Base-by-base conservation (phyloP, 2,888 invertebrate species). In the Hirtodrosophila cameraria region DNA sequence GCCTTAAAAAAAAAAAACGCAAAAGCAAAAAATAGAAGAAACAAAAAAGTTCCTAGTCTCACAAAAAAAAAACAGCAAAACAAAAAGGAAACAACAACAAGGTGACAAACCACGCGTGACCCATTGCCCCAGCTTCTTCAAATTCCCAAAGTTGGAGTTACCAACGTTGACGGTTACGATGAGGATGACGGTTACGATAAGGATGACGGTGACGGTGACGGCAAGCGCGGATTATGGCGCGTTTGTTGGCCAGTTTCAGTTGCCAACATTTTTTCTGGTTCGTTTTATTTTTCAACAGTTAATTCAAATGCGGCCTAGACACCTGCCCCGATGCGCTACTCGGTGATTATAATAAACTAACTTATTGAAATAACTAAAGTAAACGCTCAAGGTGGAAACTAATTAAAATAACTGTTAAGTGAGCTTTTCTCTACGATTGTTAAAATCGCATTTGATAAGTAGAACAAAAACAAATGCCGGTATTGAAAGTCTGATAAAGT, bases 61-160 rank as follows among this genome's bases (percentile, higher is more conserved):
- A 12, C 8, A 25, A 46, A 59, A 54, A 66, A 57, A 41, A 18
- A 13, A 35, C 27, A 28, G 30, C 48, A 42, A 57, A 48, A 52
- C 43, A 58, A 31, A 58, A 72, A 41, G n/a, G n/a, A 53, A 75
- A 45, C 65, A 75, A 63, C 54, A 73, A 64, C 42, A 36, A 82
- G 79, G 80, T 80, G 85, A 82, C 82, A 82, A 80, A 85, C 85
- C 80, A 69, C 83, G 79, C 75, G 78, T 75, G 52, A 67, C 66
- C 58, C 65, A 30, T 43, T 18, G 55, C 36, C 39, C 45, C 55
- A 58, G 61, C 31, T 45, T 35, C 38, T 5, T 20, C 5, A 5
- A 20, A 20, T n/a, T n/a, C n/a, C 46, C 23, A 7, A 9, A 15
- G 20, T 27, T 25, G 13, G 15, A 39, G 39, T 38, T 18, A 11